These are phyloP conservation scores for Pristionchus fissidentatus DNA, from an alignment of 2,888 invertebrate genomes.

Conservation along the genomic window DNA sequence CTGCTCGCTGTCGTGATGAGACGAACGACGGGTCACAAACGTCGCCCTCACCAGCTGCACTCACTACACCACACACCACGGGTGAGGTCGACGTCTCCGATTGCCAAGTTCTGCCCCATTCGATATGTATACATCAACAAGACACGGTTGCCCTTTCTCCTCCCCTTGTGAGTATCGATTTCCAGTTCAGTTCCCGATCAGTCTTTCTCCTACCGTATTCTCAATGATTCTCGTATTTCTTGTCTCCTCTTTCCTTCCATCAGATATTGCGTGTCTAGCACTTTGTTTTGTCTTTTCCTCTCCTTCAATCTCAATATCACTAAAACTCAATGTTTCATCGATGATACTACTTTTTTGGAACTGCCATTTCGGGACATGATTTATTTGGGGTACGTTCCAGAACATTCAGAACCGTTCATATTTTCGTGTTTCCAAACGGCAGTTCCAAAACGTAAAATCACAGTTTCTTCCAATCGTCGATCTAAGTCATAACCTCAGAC, in stretches of 20 bases:
- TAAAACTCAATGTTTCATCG: neutral
- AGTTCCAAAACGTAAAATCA: too few relatives aligned
- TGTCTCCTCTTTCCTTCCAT: too few relatives aligned
- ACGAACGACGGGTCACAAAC: neutral
- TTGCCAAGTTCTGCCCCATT: neutral
- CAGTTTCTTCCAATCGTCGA: too few relatives aligned
- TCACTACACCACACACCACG: slow-evolving; percentile 8
- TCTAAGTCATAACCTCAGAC: slow-evolving; percentile 9
- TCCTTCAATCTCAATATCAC: neutral
- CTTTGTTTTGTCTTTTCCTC: neutral
- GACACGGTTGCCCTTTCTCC: slow-evolving; percentile 7
- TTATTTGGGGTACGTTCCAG: too few relatives aligned
- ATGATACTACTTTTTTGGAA: neutral
- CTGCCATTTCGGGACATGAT: too few relatives aligned
- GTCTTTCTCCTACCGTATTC: slow-evolving; percentile 34
- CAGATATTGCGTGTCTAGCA: slow-evolving; percentile 24
- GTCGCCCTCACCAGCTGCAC: neutral
- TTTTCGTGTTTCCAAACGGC: too few relatives aligned
- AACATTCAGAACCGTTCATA: too few relatives aligned
- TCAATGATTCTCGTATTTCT: slow-evolving; percentile 32
- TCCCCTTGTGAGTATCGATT: slow-evolving; percentile 35
- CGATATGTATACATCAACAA: neutral
- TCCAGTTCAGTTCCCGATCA: neutral
- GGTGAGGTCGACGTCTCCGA: slow-evolving; percentile 29
- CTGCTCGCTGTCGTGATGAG: slow-evolving; percentile 37